Evolutionary conservation across 2,797 vertebrate genomes (phyloP), one percentile per base, ranked within the genome.

Genomic region (Adelosebastes latens): DNA sequence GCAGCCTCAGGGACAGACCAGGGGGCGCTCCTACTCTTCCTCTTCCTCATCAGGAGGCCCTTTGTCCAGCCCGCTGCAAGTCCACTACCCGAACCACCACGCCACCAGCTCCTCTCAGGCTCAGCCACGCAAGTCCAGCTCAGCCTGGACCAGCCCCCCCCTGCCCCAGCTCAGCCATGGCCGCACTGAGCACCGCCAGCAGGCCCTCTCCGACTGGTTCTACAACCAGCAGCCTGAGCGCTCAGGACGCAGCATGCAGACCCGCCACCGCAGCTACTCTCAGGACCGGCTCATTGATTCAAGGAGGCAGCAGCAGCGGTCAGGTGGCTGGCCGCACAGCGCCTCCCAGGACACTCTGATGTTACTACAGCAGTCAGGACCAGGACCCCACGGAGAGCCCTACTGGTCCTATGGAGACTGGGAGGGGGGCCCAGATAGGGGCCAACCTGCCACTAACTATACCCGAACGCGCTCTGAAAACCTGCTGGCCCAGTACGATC

Each of bases 261-360:
- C 94, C 13, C 96, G 97, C 31, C 96, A 96, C 86, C 96, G 97
- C 89, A 99, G 98, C 89, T 97, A 95, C 90, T 99, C 98, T 69
- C 97, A 99, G 86, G 98, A 99, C 78, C 95, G 98, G 18, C 86
- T 99, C 69, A 97, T 96, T 1, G 96, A 97, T 22, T 20, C 66
- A 2, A 80, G 94, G 81, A 83, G 90, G 80, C 90, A 92, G 60
- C 94, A 91, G 82, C 94, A 94, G 85, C 89, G 89, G 63, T 55
- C 81, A 0, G 95, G 88, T 7, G 96, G 93, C 0, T 98, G 97
- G 97, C 97, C 97, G 1, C 97, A 98, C 92, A 98, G 98, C 77
- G 97, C 97, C 71, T 99, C 98, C 24, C 98, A 99, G 89, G 98
- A 98, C 90, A 97, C 98, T 9, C 90, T 99, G 77, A 90, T 97